These are phyloP conservation scores for Magallana nippona DNA, from an alignment of 2,888 invertebrate species.

Conservation along the genomic window DNA sequence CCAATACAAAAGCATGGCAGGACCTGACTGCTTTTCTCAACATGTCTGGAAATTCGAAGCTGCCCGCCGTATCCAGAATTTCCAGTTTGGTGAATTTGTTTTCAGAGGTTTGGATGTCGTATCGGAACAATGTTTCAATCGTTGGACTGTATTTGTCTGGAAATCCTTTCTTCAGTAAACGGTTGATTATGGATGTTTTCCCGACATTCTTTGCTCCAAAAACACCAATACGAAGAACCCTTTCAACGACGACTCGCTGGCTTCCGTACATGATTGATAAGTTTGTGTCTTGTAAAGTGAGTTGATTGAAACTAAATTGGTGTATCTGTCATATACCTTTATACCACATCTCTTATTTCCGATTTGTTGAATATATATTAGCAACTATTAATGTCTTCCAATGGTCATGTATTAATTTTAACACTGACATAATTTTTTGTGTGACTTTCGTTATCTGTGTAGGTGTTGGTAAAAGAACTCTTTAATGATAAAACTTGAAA, in stretches of 20 bases:
- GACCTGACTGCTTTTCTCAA: neutral
- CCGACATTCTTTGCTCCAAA: neutral
- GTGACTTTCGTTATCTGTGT: too few relatives aligned
- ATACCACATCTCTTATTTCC: too few relatives aligned
- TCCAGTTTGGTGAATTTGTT: slow-evolving; percentile 14
- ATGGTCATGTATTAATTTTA: too few relatives aligned
- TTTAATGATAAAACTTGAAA: too few relatives aligned
- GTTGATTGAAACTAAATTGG: too few relatives aligned
- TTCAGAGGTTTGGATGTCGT: slow-evolving; percentile 2
- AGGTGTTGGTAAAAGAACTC: too few relatives aligned
- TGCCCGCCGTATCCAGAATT: neutral
- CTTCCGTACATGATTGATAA: too few relatives aligned
- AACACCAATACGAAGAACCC: neutral
- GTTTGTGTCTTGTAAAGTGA: too few relatives aligned
- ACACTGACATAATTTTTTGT: too few relatives aligned
- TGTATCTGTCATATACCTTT: too few relatives aligned
- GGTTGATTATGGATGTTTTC: neutral
- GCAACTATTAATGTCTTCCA: too few relatives aligned
- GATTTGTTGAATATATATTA: too few relatives aligned
- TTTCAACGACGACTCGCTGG: neutral
- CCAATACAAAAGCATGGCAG: slow-evolving; percentile 1
- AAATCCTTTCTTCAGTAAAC: neutral
- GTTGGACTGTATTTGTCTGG: neutral
- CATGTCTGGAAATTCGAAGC: neutral
- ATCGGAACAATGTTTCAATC: slow-evolving; percentile 1